Evolutionary conservation across 2,888 invertebrate species (phyloP), one percentile per base, ranked within the genome.

Genomic region (Parthenolecanium corni): DNA sequence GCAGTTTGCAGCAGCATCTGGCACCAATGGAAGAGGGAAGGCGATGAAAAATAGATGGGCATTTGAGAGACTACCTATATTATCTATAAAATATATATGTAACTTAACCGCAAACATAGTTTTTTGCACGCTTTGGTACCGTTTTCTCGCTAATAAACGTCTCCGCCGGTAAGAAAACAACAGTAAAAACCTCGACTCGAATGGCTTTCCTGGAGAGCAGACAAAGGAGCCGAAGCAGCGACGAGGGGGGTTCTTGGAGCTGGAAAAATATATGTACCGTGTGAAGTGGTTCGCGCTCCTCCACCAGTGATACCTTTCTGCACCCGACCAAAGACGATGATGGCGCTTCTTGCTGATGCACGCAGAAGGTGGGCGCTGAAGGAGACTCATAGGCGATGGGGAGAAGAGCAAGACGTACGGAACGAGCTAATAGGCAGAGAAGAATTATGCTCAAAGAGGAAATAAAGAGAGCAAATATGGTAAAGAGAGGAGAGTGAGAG

Each of bases 211-310:
- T 6, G 31, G 31, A 52, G 3, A 16, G 16, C 20, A 11, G 20
- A 36, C 20, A 36, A n/a, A 18, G n/a, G 31, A 24, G 51, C n/a
- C n/a, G 16, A 52, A 21, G 21, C 2, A 40, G 40, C 12, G 40
- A 42, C 9, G 21, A 31, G 21, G 31, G 31, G 31, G 9, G 31
- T 9, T 31, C 31, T 31, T 9, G 23, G 20, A 52, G 23, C 18
- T 38, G 23, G 14, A 31, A 52, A 36, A 38, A 52, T 38, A 54
- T 54, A 38, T 42, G 54, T 54, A 54, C 54, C 54, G 54, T 54
- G 54, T 54, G 54, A 54, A 54, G 54, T 54, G 54, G 54, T 54
- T 54, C 54, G 40, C 54, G 54, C 54, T 38, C 40, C 54, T 38
- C 40, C 38, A 24, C 31, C 31, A 4, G 31, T 31, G n/a, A n/a